phyloP scores from a whole-genome alignment of 35 echinoderm and acorn worm genomes.

The Apostichopus japonicus region DNA sequence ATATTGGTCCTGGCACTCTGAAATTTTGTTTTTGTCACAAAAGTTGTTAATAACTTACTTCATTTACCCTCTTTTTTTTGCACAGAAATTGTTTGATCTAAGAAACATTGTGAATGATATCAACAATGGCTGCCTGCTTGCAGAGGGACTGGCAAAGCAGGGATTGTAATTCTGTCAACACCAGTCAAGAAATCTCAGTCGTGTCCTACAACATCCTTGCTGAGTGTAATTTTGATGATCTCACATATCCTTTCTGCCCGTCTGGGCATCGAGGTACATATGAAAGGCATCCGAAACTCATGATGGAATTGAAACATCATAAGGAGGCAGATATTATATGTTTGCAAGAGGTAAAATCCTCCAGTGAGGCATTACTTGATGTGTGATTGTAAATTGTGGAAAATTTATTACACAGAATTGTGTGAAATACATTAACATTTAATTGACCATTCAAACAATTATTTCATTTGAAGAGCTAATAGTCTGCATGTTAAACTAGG shows the following conservation, averaged over 20 bases:
- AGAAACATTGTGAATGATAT: no score
- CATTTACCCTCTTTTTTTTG: no score
- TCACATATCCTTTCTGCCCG: constrained; percentile 65
- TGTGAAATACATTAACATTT: neutral
- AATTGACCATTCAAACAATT: no score
- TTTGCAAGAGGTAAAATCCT: constrained; percentile 66
- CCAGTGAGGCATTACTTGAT: neutral
- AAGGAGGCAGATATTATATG: constrained; percentile 69
- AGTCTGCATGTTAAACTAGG: no score
- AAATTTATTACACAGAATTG: neutral
- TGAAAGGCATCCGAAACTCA: constrained; percentile 65
- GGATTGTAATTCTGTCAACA: no score
- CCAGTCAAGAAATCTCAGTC: constrained; percentile 7
- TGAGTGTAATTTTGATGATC: constrained; percentile 55
- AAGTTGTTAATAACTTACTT: no score
- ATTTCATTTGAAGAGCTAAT: no score
- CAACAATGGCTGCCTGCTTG: neutral
- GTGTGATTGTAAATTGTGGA: neutral
- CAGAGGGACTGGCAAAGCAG: constrained; percentile 30
- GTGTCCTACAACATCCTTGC: constrained; percentile 77
- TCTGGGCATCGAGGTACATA: constrained; percentile 44
- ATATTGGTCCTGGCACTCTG: no score
- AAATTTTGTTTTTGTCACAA: no score
- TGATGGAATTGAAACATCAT: constrained; percentile 65
- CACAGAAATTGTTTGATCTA: no score